phyloP scores from a whole-genome alignment of 2,113 vertebrate species.

The Myotis davidii region DNA sequence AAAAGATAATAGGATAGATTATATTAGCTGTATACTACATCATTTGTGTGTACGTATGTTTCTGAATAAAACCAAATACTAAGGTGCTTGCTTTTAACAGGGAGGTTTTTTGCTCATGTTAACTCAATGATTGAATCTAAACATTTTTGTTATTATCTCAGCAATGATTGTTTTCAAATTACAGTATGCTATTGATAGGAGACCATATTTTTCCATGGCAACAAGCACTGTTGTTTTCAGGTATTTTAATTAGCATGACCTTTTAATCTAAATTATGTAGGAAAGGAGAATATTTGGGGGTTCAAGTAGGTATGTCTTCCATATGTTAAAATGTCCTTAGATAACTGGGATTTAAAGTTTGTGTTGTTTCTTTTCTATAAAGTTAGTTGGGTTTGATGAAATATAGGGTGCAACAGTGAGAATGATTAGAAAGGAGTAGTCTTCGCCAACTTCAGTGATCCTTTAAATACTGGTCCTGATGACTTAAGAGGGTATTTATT shows the following conservation, averaged over 20 bases:
- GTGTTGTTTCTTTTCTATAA: not conserved
- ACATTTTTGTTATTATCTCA: not conserved
- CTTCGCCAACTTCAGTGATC: not conserved
- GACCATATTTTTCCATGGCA: not conserved
- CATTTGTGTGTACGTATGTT: not conserved
- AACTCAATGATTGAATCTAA: slow-evolving; percentile 30
- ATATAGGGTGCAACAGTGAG: not conserved
- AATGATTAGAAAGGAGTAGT: not conserved
- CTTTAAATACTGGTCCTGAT: not conserved
- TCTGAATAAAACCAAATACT: not conserved
- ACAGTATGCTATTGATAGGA: not conserved
- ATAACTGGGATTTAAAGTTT: not conserved
- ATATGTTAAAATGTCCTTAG: not conserved
- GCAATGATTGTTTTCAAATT: not conserved
- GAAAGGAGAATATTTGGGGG: not conserved
- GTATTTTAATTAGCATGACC: not conserved
- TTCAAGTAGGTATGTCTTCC: not conserved
- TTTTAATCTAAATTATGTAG: not conserved
- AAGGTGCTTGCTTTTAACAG: not conserved
- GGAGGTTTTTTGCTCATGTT: not conserved
- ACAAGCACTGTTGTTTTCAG: not conserved
- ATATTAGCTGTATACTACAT: not conserved
- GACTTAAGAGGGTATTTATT: not conserved
- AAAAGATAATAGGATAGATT: not conserved
- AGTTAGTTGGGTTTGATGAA: not conserved